These are phyloP conservation scores for Nannospalax galili DNA, from an alignment of 2,113 vertebrate genomes.

Conservation along the genomic window DNA sequence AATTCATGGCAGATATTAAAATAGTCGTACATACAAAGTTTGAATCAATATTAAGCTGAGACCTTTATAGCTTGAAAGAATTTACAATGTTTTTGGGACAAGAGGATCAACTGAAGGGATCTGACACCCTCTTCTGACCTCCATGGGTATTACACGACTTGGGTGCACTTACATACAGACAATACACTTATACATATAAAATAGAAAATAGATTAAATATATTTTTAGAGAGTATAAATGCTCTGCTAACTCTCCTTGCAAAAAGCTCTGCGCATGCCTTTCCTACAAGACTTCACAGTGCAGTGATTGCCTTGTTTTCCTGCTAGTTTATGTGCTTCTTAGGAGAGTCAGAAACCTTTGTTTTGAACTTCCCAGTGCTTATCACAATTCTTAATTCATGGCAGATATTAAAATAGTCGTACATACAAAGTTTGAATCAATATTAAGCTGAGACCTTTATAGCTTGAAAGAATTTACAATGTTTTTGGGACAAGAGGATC, in stretches of 20 bases:
- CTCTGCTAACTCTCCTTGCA: background rate
- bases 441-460: slow-evolving; percentile 34
- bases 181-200: too few species aligned
- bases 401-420: slow-evolving; percentile 15
- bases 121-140: too few species aligned
- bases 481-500: slow-evolving; percentile 26
- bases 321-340: background rate
- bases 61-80: slow-evolving; percentile 44
- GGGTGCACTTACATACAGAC: too few species aligned
- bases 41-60: slow-evolving; percentile 35
- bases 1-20: slow-evolving; percentile 24
- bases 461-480: slow-evolving; percentile 35
- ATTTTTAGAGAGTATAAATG: background rate
- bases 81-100: background rate
- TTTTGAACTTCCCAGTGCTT: slow-evolving; percentile 13
- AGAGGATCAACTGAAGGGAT: slow-evolving; percentile 25
- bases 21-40: background rate
- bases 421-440: background rate
- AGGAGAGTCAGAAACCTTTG: background rate
- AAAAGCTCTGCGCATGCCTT: slow-evolving; percentile 1
- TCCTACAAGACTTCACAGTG: background rate
- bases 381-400: background rate
- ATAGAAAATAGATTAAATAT: too few species aligned
- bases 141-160: too few species aligned
- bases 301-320: background rate